Evolutionary conservation across 2,797 vertebrate species (phyloP).

Genomic region (Novumbra hubbsi): DNA sequence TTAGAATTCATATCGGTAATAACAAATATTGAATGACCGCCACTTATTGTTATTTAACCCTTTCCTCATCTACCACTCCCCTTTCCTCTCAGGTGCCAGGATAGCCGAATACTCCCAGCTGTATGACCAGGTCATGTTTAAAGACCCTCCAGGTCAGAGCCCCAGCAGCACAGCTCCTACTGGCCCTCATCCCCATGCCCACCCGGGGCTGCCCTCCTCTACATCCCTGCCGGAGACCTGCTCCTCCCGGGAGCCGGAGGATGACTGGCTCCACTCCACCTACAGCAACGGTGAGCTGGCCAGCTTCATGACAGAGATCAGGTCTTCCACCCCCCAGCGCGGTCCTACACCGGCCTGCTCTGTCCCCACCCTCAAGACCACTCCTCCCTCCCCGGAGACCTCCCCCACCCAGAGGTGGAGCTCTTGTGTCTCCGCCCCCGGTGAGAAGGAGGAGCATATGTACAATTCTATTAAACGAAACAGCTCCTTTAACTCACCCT

Average conservation of each 20-base stretch:
- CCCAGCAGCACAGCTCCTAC: slow-evolving; percentile 54
- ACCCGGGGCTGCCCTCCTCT: slow-evolving; percentile 62
- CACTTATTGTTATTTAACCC: background rate
- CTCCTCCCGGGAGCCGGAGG: slow-evolving; percentile 54
- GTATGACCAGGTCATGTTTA: slow-evolving; percentile 93
- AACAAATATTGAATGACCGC: too few species aligned
- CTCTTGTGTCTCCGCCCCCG: slow-evolving; percentile 77
- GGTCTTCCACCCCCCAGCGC: slow-evolving; percentile 55
- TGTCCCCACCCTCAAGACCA: slow-evolving; percentile 81
- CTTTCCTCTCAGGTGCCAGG: slow-evolving; percentile 82
- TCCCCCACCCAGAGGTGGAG: slow-evolving; percentile 83
- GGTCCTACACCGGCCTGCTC: slow-evolving; percentile 77
- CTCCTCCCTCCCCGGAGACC: slow-evolving; percentile 61
- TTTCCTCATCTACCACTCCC: slow-evolving; percentile 25
- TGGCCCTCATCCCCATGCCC: slow-evolving; percentile 48
- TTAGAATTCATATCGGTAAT: background rate
- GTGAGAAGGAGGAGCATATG: slow-evolving; percentile 80
- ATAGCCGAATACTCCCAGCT: slow-evolving; percentile 98
- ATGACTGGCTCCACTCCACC: slow-evolving; percentile 88
- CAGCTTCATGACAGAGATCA: slow-evolving; percentile 76
- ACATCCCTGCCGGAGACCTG: slow-evolving; percentile 68
- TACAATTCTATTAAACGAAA: slow-evolving; percentile 86
- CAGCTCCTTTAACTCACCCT: slow-evolving; percentile 63
- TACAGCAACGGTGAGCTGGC: slow-evolving; percentile 90
- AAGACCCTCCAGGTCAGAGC: slow-evolving; percentile 70